These are phyloP conservation scores for Osmerus eperlanus DNA, from an alignment of 2,113 vertebrate species.

Conservation along the genomic window DNA sequence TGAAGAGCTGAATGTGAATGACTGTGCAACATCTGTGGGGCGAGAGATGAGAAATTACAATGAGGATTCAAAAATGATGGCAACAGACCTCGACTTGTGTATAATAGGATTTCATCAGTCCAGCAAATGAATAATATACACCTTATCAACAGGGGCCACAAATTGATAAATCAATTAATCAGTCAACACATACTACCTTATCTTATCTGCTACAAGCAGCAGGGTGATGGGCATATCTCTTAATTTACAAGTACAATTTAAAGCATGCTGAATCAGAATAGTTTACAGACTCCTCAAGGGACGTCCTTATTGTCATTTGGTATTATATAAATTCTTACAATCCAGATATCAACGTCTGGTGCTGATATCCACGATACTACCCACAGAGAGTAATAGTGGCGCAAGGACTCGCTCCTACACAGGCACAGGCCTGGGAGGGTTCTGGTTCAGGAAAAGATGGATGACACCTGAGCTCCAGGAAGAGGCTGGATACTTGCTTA, in stretches of 20 bases:
- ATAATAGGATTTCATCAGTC: neutral
- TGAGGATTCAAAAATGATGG: neutral
- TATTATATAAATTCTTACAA: conserved; percentile 39
- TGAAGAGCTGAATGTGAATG: neutral
- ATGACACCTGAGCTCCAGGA: conserved; percentile 32
- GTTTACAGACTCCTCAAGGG: conserved; percentile 3
- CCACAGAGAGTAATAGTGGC: too few relatives aligned
- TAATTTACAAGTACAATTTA: neutral
- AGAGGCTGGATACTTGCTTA: conserved; percentile 39
- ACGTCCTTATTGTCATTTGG: conserved; percentile 31
- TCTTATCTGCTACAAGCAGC: neutral
- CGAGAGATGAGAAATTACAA: conserved; percentile 5
- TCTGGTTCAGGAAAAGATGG: conserved; percentile 33
- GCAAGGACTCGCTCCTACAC: neutral
- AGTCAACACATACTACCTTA: neutral
- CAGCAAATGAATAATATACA: neutral
- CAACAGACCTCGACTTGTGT: neutral
- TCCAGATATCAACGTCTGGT: conserved; percentile 6
- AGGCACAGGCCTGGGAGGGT: conserved; percentile 16
- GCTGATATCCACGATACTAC: too few relatives aligned
- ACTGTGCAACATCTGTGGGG: conserved; percentile 1
- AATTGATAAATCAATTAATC: neutral
- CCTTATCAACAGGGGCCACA: neutral
- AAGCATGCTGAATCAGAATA: neutral
- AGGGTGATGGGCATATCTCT: too few relatives aligned